A percentile compares a stretch with the other conserved stretches of the same genome.
Conservation (phyloP, 2,888 invertebrate genomes). For the Hirtodrosophila duncani region DNA sequence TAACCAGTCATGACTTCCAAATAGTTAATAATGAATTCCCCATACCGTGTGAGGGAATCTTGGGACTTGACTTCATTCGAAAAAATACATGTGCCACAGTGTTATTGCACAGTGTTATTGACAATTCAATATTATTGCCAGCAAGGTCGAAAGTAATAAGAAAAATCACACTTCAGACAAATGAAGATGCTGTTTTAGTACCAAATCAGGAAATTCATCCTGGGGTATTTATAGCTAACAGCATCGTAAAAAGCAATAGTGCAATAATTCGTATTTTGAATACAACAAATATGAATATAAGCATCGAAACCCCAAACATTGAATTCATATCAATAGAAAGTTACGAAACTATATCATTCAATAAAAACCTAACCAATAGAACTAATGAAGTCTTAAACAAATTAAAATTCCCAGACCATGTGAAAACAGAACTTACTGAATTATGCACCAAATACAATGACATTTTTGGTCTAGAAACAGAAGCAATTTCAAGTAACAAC, state of each 20-base stretch:
- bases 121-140: slow-evolving; percentile 9
- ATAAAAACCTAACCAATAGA: too few species aligned
- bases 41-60: too few species aligned
- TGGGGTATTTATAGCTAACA: slow-evolving; percentile 20
- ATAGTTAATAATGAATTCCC: slow-evolving; percentile 13
- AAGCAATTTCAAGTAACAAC: too few species aligned
- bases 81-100: slow-evolving; percentile 7
- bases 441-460: too few species aligned
- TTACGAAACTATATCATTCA: too few species aligned
- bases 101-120: slow-evolving; percentile 7
- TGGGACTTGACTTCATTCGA: too few species aligned
- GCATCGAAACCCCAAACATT: slow-evolving; percentile 2
- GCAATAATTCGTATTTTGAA: slow-evolving; percentile 12
- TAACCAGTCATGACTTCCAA: slow-evolving; percentile 16
- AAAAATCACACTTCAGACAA: too few species aligned
- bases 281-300: slow-evolving; percentile 5
- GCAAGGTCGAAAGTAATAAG: slow-evolving; percentile 16
- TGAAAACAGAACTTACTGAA: too few species aligned
- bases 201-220: slow-evolving; percentile 16
- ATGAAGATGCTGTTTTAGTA: slow-evolving; percentile 7
- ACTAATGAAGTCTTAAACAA: too few species aligned
- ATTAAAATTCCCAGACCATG: too few species aligned
- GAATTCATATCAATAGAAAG: slow-evolving; percentile 2
- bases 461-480: too few species aligned
- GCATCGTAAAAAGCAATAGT: slow-evolving; percentile 2